Evolutionary conservation across 2,888 invertebrate genomes (phyloP).

Genomic region (Sepiola atlantica): DNA sequence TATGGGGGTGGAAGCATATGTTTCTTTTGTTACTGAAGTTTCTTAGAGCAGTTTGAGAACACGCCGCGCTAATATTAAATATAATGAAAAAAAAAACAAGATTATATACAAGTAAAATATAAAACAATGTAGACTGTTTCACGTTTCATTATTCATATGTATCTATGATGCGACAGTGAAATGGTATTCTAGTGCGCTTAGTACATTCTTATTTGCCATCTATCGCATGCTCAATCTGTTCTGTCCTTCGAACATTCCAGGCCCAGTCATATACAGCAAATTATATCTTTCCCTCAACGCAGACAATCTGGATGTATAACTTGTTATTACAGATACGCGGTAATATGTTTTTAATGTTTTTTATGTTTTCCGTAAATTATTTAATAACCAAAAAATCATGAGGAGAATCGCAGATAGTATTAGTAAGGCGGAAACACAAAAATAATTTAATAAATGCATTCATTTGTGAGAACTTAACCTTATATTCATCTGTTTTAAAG

Average conservation of each 20-base stretch:
- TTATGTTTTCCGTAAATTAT: background rate
- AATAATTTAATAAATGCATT: background rate
- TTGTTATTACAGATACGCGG: background rate
- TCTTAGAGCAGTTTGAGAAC: no score
- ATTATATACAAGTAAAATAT: background rate
- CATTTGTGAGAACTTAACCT: background rate
- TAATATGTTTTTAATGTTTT: background rate
- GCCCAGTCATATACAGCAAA: background rate
- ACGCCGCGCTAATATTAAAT: no score
- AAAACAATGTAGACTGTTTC: background rate
- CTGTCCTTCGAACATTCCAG: background rate
- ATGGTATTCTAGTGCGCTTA: background rate
- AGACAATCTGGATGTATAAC: background rate
- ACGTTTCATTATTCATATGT: background rate
- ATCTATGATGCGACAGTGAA: background rate
- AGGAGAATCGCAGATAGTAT: background rate
- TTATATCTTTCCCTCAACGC: background rate
- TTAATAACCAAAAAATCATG: background rate
- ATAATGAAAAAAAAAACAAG: no score
- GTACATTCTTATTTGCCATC: background rate
- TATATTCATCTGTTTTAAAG: background rate
- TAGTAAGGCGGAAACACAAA: background rate
- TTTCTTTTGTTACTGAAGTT: no score
- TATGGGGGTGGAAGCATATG: no score
- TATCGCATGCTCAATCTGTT: background rate